Evolutionary conservation across 2,888 invertebrate genomes (phyloP).

Genomic region (Spodoptera exigua): DNA sequence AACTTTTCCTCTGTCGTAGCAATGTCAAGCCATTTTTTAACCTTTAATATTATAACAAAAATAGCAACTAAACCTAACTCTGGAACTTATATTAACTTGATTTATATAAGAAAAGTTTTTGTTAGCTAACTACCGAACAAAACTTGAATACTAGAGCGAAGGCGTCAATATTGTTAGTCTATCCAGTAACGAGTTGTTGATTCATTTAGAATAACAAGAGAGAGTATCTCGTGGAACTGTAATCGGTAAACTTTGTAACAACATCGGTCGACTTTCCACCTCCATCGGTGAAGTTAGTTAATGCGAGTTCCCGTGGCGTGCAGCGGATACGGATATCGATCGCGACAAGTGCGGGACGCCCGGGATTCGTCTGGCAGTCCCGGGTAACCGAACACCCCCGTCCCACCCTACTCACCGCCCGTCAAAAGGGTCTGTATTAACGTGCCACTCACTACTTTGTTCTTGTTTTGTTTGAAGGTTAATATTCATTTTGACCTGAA

Average conservation of each 20-base stretch:
- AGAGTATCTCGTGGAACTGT: conserved; percentile 76
- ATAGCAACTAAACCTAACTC: conserved; percentile 11
- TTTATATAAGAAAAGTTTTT: conserved; percentile 24
- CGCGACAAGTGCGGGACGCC: conserved; percentile 83
- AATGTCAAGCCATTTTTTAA: not conserved
- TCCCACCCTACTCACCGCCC: conserved; percentile 61
- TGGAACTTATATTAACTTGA: not conserved
- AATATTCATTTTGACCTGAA: conserved; percentile 82
- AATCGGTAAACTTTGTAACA: conserved; percentile 87
- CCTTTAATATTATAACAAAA: conserved; percentile 3
- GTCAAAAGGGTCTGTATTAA: conserved; percentile 79
- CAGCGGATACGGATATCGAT: conserved; percentile 87
- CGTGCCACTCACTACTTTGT: conserved; percentile 84
- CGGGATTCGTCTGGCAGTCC: conserved; percentile 85
- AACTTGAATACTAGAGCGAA: conserved; percentile 28
- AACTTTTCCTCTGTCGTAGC: not conserved
- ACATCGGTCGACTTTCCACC: conserved; percentile 86
- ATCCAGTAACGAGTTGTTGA: conserved; percentile 69
- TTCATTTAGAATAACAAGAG: conserved; percentile 79
- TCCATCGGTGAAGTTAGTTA: conserved; percentile 82
- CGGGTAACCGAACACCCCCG: conserved; percentile 74
- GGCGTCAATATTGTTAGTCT: conserved; percentile 54
- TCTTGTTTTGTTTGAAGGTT: conserved; percentile 89
- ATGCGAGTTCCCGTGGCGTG: conserved; percentile 84
- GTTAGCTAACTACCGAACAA: conserved; percentile 14